These are phyloP conservation scores for Rutpela maculata DNA, from an alignment of 2,888 invertebrate species.

Conservation along the genomic window DNA sequence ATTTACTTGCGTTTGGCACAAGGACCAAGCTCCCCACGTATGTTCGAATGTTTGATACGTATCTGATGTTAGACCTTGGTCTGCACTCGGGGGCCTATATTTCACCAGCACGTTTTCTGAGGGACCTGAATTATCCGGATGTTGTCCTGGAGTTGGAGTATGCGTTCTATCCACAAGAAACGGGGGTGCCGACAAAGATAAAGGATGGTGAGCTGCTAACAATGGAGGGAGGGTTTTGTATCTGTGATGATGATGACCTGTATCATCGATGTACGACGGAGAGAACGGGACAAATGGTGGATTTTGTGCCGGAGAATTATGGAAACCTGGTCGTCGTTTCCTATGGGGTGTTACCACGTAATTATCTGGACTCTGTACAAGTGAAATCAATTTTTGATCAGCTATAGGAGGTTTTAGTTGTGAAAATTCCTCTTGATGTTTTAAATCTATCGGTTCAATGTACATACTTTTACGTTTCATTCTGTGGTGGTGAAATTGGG, in stretches of 20 bases:
- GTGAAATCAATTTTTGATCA: constrained; percentile 82
- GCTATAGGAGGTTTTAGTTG: constrained; percentile 79
- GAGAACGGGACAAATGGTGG: constrained; percentile 90
- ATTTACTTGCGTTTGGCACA: constrained; percentile 81
- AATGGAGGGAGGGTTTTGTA: constrained; percentile 77
- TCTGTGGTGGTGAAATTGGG: constrained; percentile 73
- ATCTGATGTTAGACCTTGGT: constrained; percentile 76
- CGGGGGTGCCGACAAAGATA: constrained; percentile 86
- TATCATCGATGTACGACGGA: constrained; percentile 85
- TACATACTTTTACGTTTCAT: constrained; percentile 79
- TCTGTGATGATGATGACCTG: constrained; percentile 79
- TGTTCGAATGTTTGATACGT: constrained; percentile 73
- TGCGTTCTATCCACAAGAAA: constrained; percentile 80
- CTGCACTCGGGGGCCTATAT: constrained; percentile 83
- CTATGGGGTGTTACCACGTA: constrained; percentile 92
- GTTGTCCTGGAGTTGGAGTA: constrained; percentile 77
- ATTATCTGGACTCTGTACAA: constrained; percentile 85
- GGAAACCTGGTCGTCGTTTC: constrained; percentile 90
- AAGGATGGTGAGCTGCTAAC: constrained; percentile 80
- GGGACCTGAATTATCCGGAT: constrained; percentile 72
- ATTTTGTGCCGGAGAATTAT: constrained; percentile 91
- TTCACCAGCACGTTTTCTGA: constrained; percentile 77
- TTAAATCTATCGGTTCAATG: constrained; percentile 83
- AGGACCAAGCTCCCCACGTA: constrained; percentile 81
- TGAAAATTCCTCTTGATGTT: constrained; percentile 81